These are phyloP conservation scores for Anabacerthia variegaticeps DNA, from an alignment of 2,797 vertebrate genomes.

Conservation along the genomic window DNA sequence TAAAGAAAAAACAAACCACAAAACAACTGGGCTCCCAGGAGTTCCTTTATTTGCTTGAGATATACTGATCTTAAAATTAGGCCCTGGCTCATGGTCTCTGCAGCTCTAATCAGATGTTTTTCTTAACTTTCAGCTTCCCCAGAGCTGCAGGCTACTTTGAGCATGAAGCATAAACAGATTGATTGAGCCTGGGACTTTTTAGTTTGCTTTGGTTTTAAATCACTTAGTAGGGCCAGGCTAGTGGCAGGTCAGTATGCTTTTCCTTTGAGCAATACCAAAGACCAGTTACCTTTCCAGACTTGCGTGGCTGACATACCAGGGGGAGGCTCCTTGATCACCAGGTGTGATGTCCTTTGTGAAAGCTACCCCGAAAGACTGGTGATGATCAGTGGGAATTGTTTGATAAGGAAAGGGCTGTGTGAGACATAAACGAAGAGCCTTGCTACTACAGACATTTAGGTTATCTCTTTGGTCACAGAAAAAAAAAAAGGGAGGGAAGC, in stretches of 20 bases:
- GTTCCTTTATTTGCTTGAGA: neutral
- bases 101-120: neutral
- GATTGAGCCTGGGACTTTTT: neutral
- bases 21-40: neutral
- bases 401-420: neutral
- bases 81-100: neutral
- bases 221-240: neutral
- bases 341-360: neutral
- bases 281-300: neutral
- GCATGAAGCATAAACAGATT: neutral
- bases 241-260: neutral
- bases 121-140: neutral
- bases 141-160: neutral
- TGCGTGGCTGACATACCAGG: neutral
- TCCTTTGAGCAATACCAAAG: neutral
- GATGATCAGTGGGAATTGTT: neutral
- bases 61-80: neutral
- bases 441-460: neutral
- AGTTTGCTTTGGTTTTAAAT: neutral
- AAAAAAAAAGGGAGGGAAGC: neutral
- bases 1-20: too few relatives aligned
- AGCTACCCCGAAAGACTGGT: neutral
- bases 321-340: neutral
- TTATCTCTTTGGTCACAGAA: neutral
- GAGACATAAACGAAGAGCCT: neutral